Evolutionary conservation across 92 coral and sea anemone species (phyloP).

Genomic region (Phenganax subtilis): DNA sequence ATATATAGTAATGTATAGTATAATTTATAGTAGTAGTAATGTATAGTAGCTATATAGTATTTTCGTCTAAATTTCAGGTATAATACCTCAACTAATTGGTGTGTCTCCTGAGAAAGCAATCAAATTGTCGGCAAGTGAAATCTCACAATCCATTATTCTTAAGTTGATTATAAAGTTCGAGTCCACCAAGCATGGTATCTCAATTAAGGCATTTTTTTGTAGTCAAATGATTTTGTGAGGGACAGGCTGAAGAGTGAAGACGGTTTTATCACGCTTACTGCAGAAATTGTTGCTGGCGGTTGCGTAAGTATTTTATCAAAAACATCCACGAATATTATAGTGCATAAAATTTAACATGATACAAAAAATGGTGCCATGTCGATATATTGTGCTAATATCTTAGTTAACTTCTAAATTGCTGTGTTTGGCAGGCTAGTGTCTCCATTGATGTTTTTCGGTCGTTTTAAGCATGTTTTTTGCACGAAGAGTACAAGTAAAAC

Average conservation of each 20-base stretch:
- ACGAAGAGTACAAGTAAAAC: no score
- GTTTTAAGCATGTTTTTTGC: no score
- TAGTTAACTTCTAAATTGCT: no score
- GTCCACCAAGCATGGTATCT: neutral
- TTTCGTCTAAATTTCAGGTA: slow-evolving; percentile 52
- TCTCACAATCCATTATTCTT: neutral
- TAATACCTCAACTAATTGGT: slow-evolving; percentile 87
- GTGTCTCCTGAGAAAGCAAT: slow-evolving; percentile 98
- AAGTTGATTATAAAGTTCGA: neutral
- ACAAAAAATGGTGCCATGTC: no score
- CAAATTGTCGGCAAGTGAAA: slow-evolving; percentile 71
- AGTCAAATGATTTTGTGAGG: slow-evolving; percentile 95
- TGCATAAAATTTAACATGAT: neutral
- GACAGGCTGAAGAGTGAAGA: slow-evolving; percentile 77
- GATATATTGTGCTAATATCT: no score
- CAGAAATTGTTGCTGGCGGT: slow-evolving; percentile 90
- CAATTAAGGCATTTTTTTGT: neutral
- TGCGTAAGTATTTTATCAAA: slow-evolving; percentile 65
- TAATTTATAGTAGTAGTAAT: neutral
- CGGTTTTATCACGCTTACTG: slow-evolving; percentile 80
- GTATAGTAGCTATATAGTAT: neutral
- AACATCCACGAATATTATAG: neutral
- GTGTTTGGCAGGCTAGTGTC: no score
- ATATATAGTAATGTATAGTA: no score
- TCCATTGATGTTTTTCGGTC: no score